These are phyloP conservation scores for Leucoraja erinaceus DNA, from an alignment of 2,113 vertebrate genomes.

Conservation along the genomic window DNA sequence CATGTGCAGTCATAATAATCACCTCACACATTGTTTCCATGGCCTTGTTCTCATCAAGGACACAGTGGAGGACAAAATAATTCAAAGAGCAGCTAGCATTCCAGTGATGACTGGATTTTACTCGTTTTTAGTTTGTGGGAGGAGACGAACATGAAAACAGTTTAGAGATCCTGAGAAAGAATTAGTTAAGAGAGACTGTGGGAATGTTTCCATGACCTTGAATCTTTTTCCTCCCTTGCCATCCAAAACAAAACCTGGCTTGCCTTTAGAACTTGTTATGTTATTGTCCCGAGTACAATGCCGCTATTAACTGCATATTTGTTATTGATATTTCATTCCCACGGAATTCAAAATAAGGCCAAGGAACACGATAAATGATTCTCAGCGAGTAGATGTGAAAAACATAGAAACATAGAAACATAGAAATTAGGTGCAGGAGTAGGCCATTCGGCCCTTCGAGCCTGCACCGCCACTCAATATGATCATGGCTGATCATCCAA, in stretches of 20 bases:
- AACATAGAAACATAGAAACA: too few species aligned
- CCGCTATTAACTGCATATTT: neutral
- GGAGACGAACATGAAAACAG: neutral
- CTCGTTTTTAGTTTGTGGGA: neutral
- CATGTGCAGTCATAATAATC: neutral
- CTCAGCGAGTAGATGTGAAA: neutral
- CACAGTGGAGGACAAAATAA: neutral
- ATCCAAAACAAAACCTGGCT: neutral
- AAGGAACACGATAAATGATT: neutral
- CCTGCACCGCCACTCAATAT: too few species aligned
- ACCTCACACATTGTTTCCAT: neutral
- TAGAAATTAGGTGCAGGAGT: too few species aligned
- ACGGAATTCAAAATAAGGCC: neutral
- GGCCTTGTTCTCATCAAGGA: neutral
- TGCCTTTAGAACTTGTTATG: neutral
- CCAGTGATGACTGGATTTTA: neutral
- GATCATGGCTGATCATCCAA: too few species aligned
- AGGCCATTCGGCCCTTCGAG: too few species aligned
- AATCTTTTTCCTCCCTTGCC: neutral
- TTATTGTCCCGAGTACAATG: neutral
- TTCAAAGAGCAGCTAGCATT: neutral
- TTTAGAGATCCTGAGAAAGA: neutral
- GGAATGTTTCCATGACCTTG: neutral
- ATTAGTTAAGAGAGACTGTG: neutral
- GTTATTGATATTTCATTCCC: neutral